These are phyloP conservation scores for Decapterus maruadsi DNA, from an alignment of 2,797 vertebrate genomes.

Conservation along the genomic window DNA sequence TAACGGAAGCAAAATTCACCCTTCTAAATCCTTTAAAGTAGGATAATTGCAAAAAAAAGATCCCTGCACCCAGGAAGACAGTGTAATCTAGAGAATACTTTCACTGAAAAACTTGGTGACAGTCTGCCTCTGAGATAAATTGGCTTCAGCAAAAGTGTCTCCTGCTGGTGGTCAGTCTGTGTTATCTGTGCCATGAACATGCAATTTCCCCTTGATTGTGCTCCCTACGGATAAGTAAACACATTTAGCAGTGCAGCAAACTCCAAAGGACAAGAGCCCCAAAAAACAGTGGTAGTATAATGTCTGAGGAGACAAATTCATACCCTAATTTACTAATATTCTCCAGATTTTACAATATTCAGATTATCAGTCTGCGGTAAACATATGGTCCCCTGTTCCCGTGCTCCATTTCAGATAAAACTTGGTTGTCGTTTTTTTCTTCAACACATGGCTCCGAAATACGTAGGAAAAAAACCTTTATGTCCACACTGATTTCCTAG, in stretches of 20 bases:
- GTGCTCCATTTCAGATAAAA: constrained; percentile 48
- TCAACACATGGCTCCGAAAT: constrained; percentile 31
- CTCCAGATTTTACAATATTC: constrained; percentile 44
- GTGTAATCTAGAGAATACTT: constrained; percentile 58
- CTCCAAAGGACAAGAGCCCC: constrained; percentile 69
- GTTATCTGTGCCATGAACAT: constrained; percentile 82
- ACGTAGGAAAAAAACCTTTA: constrained; percentile 26
- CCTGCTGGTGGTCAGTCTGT: constrained; percentile 80
- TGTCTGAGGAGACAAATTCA: constrained; percentile 63
- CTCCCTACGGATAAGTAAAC: constrained; percentile 79
- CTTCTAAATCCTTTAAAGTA: constrained; percentile 35
- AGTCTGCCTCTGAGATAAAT: constrained; percentile 79
- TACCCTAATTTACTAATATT: constrained; percentile 51
- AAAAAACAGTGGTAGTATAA: constrained; percentile 71
- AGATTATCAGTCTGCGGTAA: constrained; percentile 41
- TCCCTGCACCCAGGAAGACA: constrained; percentile 23
- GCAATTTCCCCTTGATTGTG: constrained; percentile 84
- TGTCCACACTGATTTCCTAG: constrained; percentile 48
- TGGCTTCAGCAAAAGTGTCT: constrained; percentile 77
- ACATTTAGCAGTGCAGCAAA: constrained; percentile 76
- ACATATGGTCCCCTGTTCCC: neutral
- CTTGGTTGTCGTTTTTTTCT: constrained; percentile 26
- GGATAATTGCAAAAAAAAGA: constrained; percentile 57
- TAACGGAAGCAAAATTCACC: constrained; percentile 7
- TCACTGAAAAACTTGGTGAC: constrained; percentile 66